Evolutionary conservation across 1,140 invertebrate genomes (phyloP).

Genomic region (Hylyphantes graminicola): DNA sequence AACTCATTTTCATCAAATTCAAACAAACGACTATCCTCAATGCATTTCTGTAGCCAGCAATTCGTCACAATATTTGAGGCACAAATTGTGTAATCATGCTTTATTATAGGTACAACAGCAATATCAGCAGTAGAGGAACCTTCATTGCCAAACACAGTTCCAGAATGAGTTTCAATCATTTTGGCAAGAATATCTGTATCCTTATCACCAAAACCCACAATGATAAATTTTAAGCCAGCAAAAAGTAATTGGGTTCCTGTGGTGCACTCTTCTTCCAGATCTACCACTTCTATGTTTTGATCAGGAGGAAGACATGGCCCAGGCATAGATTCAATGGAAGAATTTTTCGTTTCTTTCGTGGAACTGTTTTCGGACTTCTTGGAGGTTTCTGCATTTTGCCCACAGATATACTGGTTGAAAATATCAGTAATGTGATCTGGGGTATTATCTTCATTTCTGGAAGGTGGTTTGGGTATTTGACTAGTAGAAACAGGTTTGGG

Average conservation of each 20-base stretch:
- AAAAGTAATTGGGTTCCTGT: conserved; percentile 22
- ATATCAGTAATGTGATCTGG: conserved; percentile 24
- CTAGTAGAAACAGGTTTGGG: too few species aligned
- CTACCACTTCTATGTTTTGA: neutral
- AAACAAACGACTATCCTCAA: conserved; percentile 73
- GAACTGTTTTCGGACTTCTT: neutral
- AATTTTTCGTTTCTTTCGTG: neutral
- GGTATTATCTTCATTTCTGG: neutral
- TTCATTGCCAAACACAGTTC: neutral
- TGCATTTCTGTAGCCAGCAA: conserved; percentile 70
- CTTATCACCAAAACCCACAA: conserved; percentile 45
- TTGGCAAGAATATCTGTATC: conserved; percentile 65
- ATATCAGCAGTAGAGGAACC: conserved; percentile 14
- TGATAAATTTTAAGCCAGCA: conserved; percentile 53
- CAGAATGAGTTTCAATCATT: conserved; percentile 55
- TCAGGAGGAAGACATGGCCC: neutral
- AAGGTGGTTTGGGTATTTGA: too few species aligned
- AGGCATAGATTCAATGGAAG: neutral
- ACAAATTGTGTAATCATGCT: conserved; percentile 70
- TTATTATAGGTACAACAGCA: conserved; percentile 59
- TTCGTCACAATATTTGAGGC: conserved; percentile 67
- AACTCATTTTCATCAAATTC: conserved; percentile 75
- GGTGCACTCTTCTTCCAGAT: conserved; percentile 2
- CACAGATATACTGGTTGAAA: conserved; percentile 32
- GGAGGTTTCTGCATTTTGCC: neutral